Conservation (phyloP, 2,888 invertebrate species). For the Cremastinae sp. region DNA sequence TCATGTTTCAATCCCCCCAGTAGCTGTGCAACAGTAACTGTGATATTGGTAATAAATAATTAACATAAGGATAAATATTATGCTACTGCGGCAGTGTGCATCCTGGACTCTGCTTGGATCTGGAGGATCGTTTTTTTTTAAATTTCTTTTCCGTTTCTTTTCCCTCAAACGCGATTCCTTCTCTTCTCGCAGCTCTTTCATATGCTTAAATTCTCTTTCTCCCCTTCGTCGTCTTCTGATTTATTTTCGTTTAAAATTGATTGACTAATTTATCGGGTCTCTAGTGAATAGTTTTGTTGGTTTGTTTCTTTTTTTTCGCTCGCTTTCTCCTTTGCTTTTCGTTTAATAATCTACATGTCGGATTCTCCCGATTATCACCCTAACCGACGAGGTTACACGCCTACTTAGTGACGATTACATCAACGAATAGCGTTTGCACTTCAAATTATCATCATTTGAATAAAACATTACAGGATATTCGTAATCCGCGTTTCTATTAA, state of each 20-base stretch:
- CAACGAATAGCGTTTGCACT: conserved; percentile 73
- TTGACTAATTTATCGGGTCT: conserved; percentile 54
- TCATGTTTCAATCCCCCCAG: conserved; percentile 63
- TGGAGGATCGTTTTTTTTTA: conserved; percentile 69
- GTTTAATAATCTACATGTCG: conserved; percentile 61
- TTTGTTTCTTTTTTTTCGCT: conserved; percentile 11
- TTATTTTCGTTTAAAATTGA: conserved; percentile 33
- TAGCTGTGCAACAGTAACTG: conserved; percentile 77
- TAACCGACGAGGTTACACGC: conserved; percentile 66
- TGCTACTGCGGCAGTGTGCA: conserved; percentile 78
- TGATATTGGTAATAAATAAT: conserved; percentile 78
- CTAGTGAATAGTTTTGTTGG: conserved; percentile 39
- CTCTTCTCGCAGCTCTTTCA: not conserved
- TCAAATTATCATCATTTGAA: conserved; percentile 69
- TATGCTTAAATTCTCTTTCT: too few relatives aligned
- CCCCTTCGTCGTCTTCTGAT: not conserved
- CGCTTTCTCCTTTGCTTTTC: not conserved
- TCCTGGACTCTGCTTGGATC: conserved; percentile 73
- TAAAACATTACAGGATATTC: conserved; percentile 68
- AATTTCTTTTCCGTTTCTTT: conserved; percentile 53
- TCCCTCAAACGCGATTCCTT: conserved; percentile 22
- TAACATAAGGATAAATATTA: conserved; percentile 78
- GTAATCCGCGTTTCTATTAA: conserved; percentile 65
- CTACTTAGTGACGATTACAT: conserved; percentile 72
- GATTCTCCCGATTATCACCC: conserved; percentile 52